Base-by-base conservation (phyloP, 2,888 invertebrate genomes). In the Scotopteryx bipunctaria region DNA sequence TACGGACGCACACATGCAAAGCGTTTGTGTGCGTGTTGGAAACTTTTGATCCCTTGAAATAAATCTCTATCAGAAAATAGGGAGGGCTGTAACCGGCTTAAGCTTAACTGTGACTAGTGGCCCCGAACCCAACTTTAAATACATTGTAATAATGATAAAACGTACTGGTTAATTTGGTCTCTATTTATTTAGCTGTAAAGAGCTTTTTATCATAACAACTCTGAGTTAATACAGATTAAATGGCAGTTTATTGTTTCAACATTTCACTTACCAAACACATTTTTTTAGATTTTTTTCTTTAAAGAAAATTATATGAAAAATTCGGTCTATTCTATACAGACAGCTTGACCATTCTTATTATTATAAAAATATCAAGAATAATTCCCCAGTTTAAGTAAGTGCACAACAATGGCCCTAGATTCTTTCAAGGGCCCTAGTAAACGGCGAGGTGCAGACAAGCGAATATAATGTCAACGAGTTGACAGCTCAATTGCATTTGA, bases 61-160 rank as follows among this genome's bases (percentile, higher is more conserved):
- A 89, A 90, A 90, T 89, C 89, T 88, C 86, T 88, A 90, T 90
- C 89, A 87, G 84, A 88, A 90, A 87, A 88, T 85, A 82, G 86
- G 88, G 86, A 81, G 89, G 89, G 88, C 76, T 71, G 87, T 88
- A 89, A 90, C 88, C 88, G 83, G 90, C 89, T 90, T 90, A 89
- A 82, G 89, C 86, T 90, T 89, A 90, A 87, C 85, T 78, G 80
- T 84, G 83, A 87, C 88, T 88, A 86, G 86, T 86, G 79, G 84
- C 76, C 75, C 77, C 78, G 76, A 77, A 81, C 82, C 76, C 83
- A 78, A 82, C 79, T 86, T 88, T 88, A 89, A 88, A 88, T 89
- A 86, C 85, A 86, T 84, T 85, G 81, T 88, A 87, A 88, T 88
- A 87, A 87, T 84, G 86, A 86, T 86, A 86, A 86, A 86, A 88